phyloP scores from a whole-genome alignment of 2,888 invertebrate genomes.

The Coremacera marginata region DNA sequence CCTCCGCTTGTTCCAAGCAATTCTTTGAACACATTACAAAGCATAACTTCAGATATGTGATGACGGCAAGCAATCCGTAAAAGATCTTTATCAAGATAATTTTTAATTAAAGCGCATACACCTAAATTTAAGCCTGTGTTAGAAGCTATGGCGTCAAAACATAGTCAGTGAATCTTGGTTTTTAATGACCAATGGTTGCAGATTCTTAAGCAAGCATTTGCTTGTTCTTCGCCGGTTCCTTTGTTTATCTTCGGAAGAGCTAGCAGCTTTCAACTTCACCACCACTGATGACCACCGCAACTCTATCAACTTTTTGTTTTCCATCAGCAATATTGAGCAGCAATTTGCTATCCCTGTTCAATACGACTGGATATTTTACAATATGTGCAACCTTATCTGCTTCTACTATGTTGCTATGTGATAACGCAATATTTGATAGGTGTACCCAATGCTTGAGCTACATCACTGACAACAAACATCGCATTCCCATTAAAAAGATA shows the following conservation, averaged over 20 bases:
- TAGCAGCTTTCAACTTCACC: slow-evolving; percentile 3
- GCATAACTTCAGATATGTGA: slow-evolving; percentile 9
- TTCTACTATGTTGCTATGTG: too few relatives aligned
- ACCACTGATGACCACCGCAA: slow-evolving; percentile 11
- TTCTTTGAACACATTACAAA: slow-evolving; percentile 6
- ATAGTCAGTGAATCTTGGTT: slow-evolving; percentile 3
- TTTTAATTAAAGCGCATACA: background rate
- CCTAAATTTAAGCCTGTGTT: background rate
- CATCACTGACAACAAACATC: too few relatives aligned
- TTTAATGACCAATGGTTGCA: background rate
- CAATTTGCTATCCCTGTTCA: too few relatives aligned
- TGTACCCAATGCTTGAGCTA: too few relatives aligned
- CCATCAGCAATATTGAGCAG: slow-evolving; percentile 2
- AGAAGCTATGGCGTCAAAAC: background rate
- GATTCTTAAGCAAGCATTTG: background rate
- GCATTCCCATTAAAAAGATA: too few relatives aligned
- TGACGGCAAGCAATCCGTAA: slow-evolving; percentile 16
- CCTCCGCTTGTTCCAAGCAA: background rate
- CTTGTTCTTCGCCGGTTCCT: slow-evolving; percentile 9
- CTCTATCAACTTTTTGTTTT: slow-evolving; percentile 20
- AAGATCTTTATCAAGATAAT: background rate
- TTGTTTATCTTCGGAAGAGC: background rate
- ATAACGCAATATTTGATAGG: too few relatives aligned
- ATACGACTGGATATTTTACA: too few relatives aligned
- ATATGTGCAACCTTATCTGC: too few relatives aligned